Percentiles rank a stretch among this genome's conserved stretches.
phyloP scores from a whole-genome alignment of 2,888 invertebrate genomes.

The Drosophila formosana region DNA sequence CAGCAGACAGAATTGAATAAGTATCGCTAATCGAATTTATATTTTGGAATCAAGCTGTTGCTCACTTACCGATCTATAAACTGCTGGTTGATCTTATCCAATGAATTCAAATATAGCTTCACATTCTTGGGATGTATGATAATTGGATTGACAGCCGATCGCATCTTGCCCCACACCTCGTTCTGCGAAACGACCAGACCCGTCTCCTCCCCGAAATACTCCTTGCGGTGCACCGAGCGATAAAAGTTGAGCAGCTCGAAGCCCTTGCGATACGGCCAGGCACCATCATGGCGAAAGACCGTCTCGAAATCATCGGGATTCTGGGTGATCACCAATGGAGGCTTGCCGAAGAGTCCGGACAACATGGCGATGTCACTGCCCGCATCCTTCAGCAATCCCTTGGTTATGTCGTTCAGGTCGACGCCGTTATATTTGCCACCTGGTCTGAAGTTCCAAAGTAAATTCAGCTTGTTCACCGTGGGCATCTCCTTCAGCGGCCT shows the following conservation, averaged over 20 bases:
- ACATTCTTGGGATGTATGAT: slow-evolving; percentile 87
- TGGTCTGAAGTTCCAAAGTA: slow-evolving; percentile 41
- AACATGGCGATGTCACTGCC: slow-evolving; percentile 83
- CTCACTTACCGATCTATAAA: slow-evolving; percentile 57
- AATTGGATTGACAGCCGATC: slow-evolving; percentile 88
- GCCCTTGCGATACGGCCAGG: slow-evolving; percentile 84
- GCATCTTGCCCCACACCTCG: slow-evolving; percentile 88
- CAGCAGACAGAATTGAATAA: too few relatives aligned
- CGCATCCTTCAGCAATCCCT: slow-evolving; percentile 38
- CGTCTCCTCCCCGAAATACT: slow-evolving; percentile 42
- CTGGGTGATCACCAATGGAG: slow-evolving; percentile 83
- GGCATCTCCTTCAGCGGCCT: slow-evolving; percentile 42
- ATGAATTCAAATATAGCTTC: slow-evolving; percentile 85
- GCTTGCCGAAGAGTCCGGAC: slow-evolving; percentile 78
- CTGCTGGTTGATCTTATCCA: slow-evolving; percentile 85
- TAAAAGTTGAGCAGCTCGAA: slow-evolving; percentile 84
- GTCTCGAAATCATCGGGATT: slow-evolving; percentile 86
- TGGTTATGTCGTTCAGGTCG: slow-evolving; percentile 34
- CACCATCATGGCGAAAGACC: slow-evolving; percentile 85
- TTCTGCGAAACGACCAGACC: slow-evolving; percentile 54
- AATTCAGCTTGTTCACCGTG: neutral
- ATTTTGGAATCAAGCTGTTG: too few relatives aligned
- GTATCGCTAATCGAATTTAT: too few relatives aligned
- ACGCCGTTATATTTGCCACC: slow-evolving; percentile 56
- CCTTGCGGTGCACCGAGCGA: slow-evolving; percentile 64